Percentiles rank a stretch among this genome's conserved stretches.
Conservation (phyloP, 1,140 invertebrate genomes). For the Drosophila bifasciata region DNA sequence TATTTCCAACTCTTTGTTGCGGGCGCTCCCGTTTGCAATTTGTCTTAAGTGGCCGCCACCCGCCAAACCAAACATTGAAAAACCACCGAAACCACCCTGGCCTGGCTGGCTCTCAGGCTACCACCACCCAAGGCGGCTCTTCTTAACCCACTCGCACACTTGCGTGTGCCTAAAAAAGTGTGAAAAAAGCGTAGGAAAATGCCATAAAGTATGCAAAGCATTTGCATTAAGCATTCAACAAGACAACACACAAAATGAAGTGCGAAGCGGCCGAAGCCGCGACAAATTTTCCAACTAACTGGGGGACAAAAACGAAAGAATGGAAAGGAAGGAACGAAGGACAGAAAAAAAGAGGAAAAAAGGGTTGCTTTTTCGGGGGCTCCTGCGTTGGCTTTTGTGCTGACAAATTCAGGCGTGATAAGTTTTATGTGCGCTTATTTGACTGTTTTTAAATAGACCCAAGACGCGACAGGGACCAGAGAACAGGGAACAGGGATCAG, state of each 20-base stretch:
- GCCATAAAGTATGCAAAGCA: slow-evolving; percentile 83
- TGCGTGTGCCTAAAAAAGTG: slow-evolving; percentile 35
- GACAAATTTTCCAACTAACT: slow-evolving; percentile 70
- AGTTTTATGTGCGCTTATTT: slow-evolving; percentile 83
- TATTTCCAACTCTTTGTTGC: slow-evolving; percentile 40
- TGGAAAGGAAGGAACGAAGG: slow-evolving; percentile 45
- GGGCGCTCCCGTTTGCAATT: slow-evolving; percentile 68
- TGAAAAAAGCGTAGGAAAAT: slow-evolving; percentile 73
- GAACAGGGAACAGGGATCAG: neutral
- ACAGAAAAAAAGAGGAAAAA: slow-evolving; percentile 51
- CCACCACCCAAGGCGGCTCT: slow-evolving; percentile 5
- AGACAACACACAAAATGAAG: slow-evolving; percentile 81
- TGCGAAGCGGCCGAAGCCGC: slow-evolving; percentile 74
- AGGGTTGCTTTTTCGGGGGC: slow-evolving; percentile 54
- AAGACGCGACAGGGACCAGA: slow-evolving; percentile 6
- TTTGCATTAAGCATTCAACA: slow-evolving; percentile 83
- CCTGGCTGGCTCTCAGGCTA: slow-evolving; percentile 16
- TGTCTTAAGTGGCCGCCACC: slow-evolving; percentile 78
- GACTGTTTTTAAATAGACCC: slow-evolving; percentile 82
- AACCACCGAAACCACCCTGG: slow-evolving; percentile 31
- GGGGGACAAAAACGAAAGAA: slow-evolving; percentile 10
- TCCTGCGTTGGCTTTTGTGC: slow-evolving; percentile 70
- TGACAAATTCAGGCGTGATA: slow-evolving; percentile 83
- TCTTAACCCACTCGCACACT: slow-evolving; percentile 37
- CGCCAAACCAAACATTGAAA: slow-evolving; percentile 9